These are phyloP conservation scores for Rhincodon typus DNA, from an alignment of 2,797 vertebrate species.

Conservation along the genomic window DNA sequence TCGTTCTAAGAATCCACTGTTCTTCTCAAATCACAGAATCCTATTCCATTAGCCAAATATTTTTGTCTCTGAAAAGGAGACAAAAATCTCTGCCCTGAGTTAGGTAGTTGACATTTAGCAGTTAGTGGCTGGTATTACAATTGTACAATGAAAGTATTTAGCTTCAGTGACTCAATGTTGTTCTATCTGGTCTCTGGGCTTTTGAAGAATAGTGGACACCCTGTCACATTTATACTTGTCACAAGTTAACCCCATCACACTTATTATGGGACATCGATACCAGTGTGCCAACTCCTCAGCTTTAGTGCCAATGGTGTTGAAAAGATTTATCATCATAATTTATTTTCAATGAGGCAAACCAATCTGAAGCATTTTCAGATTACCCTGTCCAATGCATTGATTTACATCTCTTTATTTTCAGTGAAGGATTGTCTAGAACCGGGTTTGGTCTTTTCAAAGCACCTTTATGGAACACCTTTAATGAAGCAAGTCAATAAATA, in stretches of 20 bases:
- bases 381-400: not conserved
- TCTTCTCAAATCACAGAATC: not conserved
- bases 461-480: not conserved
- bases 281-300: not conserved
- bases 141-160: too few relatives aligned
- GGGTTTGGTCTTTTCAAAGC: not conserved
- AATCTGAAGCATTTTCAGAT: not conserved
- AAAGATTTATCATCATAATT: not conserved
- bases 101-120: not conserved
- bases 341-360: not conserved
- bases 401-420: not conserved
- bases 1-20: not conserved
- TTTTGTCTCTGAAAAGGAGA: not conserved
- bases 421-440: not conserved
- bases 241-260: not conserved
- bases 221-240: too few relatives aligned
- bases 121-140: not conserved
- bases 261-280: not conserved
- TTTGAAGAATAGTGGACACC: too few relatives aligned
- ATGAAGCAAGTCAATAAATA: not conserved
- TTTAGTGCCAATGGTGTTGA: not conserved
- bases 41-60: not conserved
- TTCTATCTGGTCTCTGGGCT: too few relatives aligned
- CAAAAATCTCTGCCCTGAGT: not conserved
- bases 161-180: too few relatives aligned